Evolutionary conservation across 2,797 vertebrate species (phyloP).

Genomic region (Phoebastria nigripes): DNA sequence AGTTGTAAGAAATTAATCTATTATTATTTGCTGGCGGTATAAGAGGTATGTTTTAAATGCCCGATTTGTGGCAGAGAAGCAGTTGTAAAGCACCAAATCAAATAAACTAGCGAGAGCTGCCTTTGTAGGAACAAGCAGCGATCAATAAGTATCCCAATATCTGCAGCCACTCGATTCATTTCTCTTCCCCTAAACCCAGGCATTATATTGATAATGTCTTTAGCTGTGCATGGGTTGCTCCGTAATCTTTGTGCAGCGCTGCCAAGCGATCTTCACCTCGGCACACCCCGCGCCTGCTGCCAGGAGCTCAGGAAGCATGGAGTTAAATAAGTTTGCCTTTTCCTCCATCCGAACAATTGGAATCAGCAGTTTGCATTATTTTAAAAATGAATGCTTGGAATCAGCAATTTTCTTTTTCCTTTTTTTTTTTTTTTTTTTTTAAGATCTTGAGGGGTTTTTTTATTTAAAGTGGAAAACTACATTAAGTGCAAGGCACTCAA

Average conservation of each 20-base stretch:
- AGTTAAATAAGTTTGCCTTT: conserved; percentile 76
- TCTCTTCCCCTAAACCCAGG: background rate
- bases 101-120: background rate
- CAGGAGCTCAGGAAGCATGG: conserved; percentile 69
- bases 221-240: background rate
- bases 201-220: background rate
- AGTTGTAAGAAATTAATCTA: background rate
- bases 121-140: background rate
- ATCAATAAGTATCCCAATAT: background rate
- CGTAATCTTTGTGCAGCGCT: background rate
- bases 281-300: background rate
- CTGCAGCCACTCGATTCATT: background rate
- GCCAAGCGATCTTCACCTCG: background rate
- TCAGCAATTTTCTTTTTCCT: conserved; percentile 77
- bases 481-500: conserved; percentile 83
- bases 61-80: background rate
- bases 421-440: conserved; percentile 41
- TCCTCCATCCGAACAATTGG: conserved; percentile 73
- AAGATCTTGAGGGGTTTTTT: conserved; percentile 73
- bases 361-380: conserved; percentile 85
- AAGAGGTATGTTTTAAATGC: background rate
- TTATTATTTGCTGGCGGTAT: background rate
- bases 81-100: background rate
- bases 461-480: conserved; percentile 84
- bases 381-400: conserved; percentile 80